phyloP scores from a whole-genome alignment of 1,140 invertebrate genomes.

The Drosophila ironensis region DNA sequence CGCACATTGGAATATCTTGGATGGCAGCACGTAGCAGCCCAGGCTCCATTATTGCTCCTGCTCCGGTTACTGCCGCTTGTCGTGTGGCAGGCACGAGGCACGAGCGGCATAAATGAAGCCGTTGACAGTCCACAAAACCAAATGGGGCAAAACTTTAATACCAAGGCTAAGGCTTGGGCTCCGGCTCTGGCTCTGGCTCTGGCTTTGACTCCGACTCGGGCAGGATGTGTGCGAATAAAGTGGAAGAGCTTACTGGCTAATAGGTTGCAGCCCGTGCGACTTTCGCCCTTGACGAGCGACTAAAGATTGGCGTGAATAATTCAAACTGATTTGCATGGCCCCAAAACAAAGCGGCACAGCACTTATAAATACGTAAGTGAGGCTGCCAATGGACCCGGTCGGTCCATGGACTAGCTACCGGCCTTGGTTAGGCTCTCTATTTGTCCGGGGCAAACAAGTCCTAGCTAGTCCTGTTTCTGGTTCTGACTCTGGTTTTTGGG shows the following conservation, averaged over 20 bases:
- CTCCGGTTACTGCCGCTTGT: neutral
- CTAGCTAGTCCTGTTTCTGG: too few relatives aligned
- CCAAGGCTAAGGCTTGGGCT: too few relatives aligned
- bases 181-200: too few relatives aligned
- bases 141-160: slow-evolving; percentile 12
- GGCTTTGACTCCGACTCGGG: too few relatives aligned
- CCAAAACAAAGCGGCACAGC: slow-evolving; percentile 35
- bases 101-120: slow-evolving; percentile 40
- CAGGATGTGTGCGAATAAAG: slow-evolving; percentile 9
- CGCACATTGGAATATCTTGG: slow-evolving; percentile 44
- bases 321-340: slow-evolving; percentile 51
- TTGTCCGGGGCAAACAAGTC: slow-evolving; percentile 28
- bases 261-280: neutral
- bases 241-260: slow-evolving; percentile 7
- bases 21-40: slow-evolving; percentile 64
- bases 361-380: slow-evolving; percentile 56
- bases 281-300: slow-evolving; percentile 9
- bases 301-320: slow-evolving; percentile 35
- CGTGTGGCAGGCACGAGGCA: slow-evolving; percentile 8
- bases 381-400: slow-evolving; percentile 40
- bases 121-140: slow-evolving; percentile 31
- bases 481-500: too few relatives aligned
- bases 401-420: too few relatives aligned
- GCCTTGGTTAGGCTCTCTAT: slow-evolving; percentile 36
- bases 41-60: slow-evolving; percentile 21